Percentiles rank a stretch among this genome's conserved stretches.
These are phyloP conservation scores for Dermolepida albohirtum DNA, from an alignment of 2,888 invertebrate species.

Conservation along the genomic window DNA sequence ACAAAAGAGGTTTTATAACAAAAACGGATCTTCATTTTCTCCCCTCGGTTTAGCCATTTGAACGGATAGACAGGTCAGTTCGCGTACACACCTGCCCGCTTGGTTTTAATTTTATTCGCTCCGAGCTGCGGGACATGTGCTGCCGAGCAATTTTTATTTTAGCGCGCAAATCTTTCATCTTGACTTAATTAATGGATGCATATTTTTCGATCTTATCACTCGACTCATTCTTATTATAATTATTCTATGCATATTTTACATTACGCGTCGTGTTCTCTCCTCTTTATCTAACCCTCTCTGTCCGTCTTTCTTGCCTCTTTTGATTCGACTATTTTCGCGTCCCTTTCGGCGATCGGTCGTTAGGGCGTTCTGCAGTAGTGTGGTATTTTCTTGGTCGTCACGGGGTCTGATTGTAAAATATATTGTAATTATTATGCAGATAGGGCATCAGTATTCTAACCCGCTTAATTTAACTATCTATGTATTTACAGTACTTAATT, in stretches of 20 bases:
- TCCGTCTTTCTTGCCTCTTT: not conserved
- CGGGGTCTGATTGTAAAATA: slow-evolving; percentile 14
- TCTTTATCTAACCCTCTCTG: not conserved
- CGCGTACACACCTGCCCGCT: not conserved
- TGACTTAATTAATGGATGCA: slow-evolving; percentile 45
- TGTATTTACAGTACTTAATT: too few relatives aligned
- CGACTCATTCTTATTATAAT: slow-evolving; percentile 35
- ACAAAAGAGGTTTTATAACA: too few relatives aligned
- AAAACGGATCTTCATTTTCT: too few relatives aligned
- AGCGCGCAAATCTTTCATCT: slow-evolving; percentile 43
- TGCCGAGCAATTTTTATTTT: slow-evolving; percentile 42
- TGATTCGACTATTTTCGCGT: slow-evolving; percentile 4
- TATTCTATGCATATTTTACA: slow-evolving; percentile 26
- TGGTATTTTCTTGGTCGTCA: slow-evolving; percentile 19
- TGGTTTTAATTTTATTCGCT: slow-evolving; percentile 42
- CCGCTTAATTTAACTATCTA: too few relatives aligned
- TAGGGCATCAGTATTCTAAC: not conserved
- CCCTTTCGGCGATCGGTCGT: slow-evolving; percentile 18
- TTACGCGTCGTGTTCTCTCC: slow-evolving; percentile 3
- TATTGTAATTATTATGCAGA: slow-evolving; percentile 20
- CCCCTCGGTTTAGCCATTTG: too few relatives aligned
- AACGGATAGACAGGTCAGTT: too few relatives aligned
- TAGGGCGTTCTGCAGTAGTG: slow-evolving; percentile 10
- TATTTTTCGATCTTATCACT: slow-evolving; percentile 42
- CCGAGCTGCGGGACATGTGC: slow-evolving; percentile 44